Percentiles rank a stretch among this genome's conserved stretches.
Evolutionary conservation across 2,113 vertebrate genomes (phyloP).

Genomic region (Scytalopus superciliaris): DNA sequence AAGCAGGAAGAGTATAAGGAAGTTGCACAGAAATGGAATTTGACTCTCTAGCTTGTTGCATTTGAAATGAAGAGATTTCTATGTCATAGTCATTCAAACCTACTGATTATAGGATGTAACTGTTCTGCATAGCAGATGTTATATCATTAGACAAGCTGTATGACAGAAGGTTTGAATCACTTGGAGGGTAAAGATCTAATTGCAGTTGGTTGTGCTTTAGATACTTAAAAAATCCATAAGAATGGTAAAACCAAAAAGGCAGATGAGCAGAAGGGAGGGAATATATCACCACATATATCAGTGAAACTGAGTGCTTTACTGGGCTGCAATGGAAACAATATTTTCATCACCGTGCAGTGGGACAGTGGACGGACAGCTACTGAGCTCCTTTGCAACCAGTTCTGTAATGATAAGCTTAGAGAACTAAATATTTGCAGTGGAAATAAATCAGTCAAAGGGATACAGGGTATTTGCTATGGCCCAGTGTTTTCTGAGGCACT

Average conservation of each 20-base stretch:
- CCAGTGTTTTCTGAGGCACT: background rate
- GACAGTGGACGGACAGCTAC: background rate
- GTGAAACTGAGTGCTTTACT: background rate
- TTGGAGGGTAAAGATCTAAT: constrained; percentile 32
- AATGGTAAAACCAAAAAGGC: background rate
- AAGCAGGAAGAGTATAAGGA: background rate
- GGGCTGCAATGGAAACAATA: background rate
- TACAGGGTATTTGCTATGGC: background rate
- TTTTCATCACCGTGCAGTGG: background rate
- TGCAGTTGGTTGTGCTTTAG: constrained; percentile 2
- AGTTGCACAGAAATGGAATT: background rate
- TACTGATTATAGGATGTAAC: constrained; percentile 32
- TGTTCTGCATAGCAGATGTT: constrained; percentile 38
- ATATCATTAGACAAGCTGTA: constrained; percentile 38
- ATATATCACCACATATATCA: background rate
- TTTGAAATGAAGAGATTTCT: constrained; percentile 9
- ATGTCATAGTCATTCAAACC: background rate
- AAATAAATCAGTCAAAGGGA: background rate
- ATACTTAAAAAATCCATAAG: background rate
- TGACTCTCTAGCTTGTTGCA: constrained; percentile 15
- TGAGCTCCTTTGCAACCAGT: background rate
- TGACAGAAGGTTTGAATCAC: constrained; percentile 51
- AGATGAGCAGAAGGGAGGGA: background rate
- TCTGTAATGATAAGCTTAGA: background rate
- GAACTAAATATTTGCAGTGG: background rate